Base-by-base conservation (phyloP, 2,797 vertebrate species). In the Setipinna tenuifilis region DNA sequence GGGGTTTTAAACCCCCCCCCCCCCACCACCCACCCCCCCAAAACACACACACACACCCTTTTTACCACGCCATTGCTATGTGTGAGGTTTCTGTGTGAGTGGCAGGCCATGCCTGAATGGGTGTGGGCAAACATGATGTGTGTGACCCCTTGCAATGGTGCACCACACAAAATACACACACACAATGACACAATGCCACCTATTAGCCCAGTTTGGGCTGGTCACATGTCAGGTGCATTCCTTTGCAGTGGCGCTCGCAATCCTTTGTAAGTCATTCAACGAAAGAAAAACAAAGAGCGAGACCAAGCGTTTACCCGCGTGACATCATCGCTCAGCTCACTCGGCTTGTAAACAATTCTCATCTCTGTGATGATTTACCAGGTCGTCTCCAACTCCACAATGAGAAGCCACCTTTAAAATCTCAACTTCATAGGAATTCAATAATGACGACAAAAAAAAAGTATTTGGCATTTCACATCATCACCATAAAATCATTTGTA, bases 171-270 rank as follows among this genome's bases (percentile, higher is more conserved):
- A 83, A 82, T 80, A 54, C 25, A 59, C 58, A 59, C 58, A 59
- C 58, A 59, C 58, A 59, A 54, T 10, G 7, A 16, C 16, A 19
- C 35, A 78, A 62, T 57, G 62, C 9, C 75, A 23, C 25, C 50
- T 17, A 83, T 65, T 65, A 86, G 48, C 75, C 81, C 11, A 61
- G 68, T 58, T 57, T 80, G 85, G 23, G 10, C 54, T 6, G 17
- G 28, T 86, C 80, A 87, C 25, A 35, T 87, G 81, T 84, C 65
- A n/a, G 54, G 25, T 17, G 81, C 87, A 89, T 87, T 88, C 85
- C 85, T 59, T 14, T 21, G 58, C 23, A 83, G 62, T 68, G 2
- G 16, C 57, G 61, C 19, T 50, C 21, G 16, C 17, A 12, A 7
- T 78, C 35, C 35, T 44, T 78, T 35, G 71, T 78, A 35, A 78